These are phyloP conservation scores for Alviniconcha strummeri DNA, from an alignment of 2,888 invertebrate genomes.

Conservation along the genomic window DNA sequence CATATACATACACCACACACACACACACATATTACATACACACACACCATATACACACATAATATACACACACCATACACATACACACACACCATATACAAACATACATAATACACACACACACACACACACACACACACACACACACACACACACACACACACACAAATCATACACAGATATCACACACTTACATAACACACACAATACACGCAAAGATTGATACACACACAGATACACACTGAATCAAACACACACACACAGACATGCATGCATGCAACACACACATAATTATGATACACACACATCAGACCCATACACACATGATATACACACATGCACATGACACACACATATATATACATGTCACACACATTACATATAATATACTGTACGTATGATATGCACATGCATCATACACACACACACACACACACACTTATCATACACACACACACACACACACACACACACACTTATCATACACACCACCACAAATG, in stretches of 20 bases:
- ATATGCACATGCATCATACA: not conserved
- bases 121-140: not conserved
- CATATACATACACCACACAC: too few species aligned
- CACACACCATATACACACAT: too few species aligned
- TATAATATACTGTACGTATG: not conserved
- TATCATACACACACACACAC: conserved; percentile 3
- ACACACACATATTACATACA: too few species aligned
- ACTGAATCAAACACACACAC: not conserved
- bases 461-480: not conserved
- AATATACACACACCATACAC: not conserved
- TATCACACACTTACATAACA: not conserved
- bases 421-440: not conserved
- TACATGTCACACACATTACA: not conserved
- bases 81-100: not conserved
- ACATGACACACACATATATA: not conserved
- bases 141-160: not conserved
- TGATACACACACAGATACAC: not conserved
- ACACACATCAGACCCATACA: not conserved
- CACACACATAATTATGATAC: not conserved
- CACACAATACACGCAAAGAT: not conserved
- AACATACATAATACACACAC: not conserved
- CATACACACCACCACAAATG: not conserved
- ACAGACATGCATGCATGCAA: not conserved
- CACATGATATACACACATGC: not conserved
- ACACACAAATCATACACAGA: not conserved